Base-by-base conservation (phyloP, 2,888 invertebrate genomes). In the Ptycholaimellus sp. region DNA sequence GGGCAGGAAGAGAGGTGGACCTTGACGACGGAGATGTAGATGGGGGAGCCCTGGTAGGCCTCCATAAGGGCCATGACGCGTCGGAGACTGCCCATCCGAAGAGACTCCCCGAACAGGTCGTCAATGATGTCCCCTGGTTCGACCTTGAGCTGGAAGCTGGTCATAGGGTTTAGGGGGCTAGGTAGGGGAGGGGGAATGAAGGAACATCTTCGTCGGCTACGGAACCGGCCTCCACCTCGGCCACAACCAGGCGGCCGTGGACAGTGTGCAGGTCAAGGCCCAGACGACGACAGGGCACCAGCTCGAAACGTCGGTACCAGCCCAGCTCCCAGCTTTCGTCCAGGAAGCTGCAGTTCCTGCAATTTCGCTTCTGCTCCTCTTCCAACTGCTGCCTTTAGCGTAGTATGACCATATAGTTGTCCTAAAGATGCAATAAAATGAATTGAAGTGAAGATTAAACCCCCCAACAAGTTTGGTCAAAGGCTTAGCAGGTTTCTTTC, bases 171-270 rank as follows among this genome's bases (percentile, higher is more conserved):
- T 29, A 14, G 29, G 11, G 14, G 14, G 29, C 7, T 23, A 23
- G 6, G 6, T 23, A 23, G 6, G 13, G 25, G 25, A 13, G 7
- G 25, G 7, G 25, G 25, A 9, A 23, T 23, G 23, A 40, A 58
- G 65, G 66, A 63, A 72, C 72, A 58, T 68, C 67, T 61, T 73
- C 72, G 31, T 68, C 69, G 37, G 68, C 69, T 13, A 72, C 69
- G 43, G 72, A 69, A 49, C 68, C 66, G 30, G 66, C 61, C 44
- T 68, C 62, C 23, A 72, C 62, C 34, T 64, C 60, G 9, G 68
- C 62, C 39, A 72, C 68, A 21, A 72, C 57, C 16, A 71, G 68
- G 50, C 67, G 68, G 23, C 69, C 68, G 44, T 63, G 61, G 4
- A 67, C 62, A 52, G 70, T 70, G 48, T 67, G 67, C 27, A 71